These are phyloP conservation scores for Drosophila paramelanica DNA, from an alignment of 2,888 invertebrate genomes.

Conservation along the genomic window DNA sequence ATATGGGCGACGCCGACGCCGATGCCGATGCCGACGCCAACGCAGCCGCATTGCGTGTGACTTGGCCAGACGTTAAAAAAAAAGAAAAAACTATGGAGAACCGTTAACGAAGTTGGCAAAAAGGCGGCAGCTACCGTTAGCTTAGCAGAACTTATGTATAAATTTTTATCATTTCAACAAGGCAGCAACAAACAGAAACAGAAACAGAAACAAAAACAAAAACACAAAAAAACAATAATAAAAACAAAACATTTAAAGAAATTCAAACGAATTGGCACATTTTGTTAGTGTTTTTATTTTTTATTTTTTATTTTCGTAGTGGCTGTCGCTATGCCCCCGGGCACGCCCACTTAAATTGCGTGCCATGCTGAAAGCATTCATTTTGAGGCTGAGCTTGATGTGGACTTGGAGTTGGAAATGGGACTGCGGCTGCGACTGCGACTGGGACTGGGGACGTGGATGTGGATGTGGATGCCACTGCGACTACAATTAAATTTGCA, in stretches of 20 bases:
- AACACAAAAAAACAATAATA: conserved; percentile 20
- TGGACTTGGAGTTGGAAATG: conserved; percentile 38
- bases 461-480: conserved; percentile 57
- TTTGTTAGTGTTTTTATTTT: conserved; percentile 43
- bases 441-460: conserved; percentile 22
- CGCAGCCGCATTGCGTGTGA: conserved; percentile 52
- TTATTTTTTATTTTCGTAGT: conserved; percentile 5
- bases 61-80: conserved; percentile 67
- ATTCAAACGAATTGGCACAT: conserved; percentile 79
- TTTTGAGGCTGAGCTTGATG: conserved; percentile 68
- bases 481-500: conserved; percentile 85
- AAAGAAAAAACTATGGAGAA: conserved; percentile 5
- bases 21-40: conserved; percentile 3
- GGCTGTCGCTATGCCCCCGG: conserved; percentile 60
- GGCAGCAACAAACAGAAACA: conserved; percentile 8
- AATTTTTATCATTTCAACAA: conserved; percentile 46
- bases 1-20: conserved; percentile 72
- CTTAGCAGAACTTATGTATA: conserved; percentile 17
- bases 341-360: conserved; percentile 84
- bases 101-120: conserved; percentile 44
- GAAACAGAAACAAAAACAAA: conserved; percentile 6
- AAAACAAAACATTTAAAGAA: conserved; percentile 71
- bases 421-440: conserved; percentile 3
- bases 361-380: conserved; percentile 82
- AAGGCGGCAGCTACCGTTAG: conserved; percentile 63